Base-by-base conservation (phyloP, 2,888 invertebrate genomes). In the Scaptomyza cyrtandrae region DNA sequence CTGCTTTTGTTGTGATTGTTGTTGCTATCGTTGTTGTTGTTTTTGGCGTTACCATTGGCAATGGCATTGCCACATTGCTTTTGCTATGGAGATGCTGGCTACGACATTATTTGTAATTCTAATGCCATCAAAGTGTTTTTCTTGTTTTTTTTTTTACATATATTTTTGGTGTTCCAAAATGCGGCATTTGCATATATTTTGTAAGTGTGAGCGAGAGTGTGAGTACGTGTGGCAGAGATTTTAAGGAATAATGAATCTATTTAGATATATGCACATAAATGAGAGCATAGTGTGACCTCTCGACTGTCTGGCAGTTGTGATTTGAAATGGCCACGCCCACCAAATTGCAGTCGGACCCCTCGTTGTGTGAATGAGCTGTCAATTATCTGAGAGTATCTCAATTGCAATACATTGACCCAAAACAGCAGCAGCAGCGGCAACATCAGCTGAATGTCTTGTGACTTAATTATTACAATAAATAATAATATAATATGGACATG, bases 81-180 rank as follows among this genome's bases (percentile, higher is more conserved):
- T 64, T 59, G 69, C 71, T 50, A 41, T 33, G 54, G 50, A 57
- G 71, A 54, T 60, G 70, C 64, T 55, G 69, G 63, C 46, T 41
- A 35, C 50, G 68, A 66, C 79, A 16, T 10, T 41, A 85, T 85
- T 89, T 85, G 89, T 77, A 75, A 85, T 87, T 89, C 89, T 89
- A 85, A 85, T 85, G 64, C 69, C 70, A 55, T 72, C 61, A 79
- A 89, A 85, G 82, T 89, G 89, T 77, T 81, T 71, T 62, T 60
- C 9, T 16, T 24, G 3, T 24, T 24, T 24, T 24, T 35, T n/a
- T 4, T 48, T 2, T 13, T 6, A 4, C n/a, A 1, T 19, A 33
- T 33, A 2, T 11, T 27, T 27, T 6, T 9, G 6, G 9, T 13
- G 1, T 19, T 6, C 74, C 68, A 79, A 71, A 83, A 80, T 65